These are phyloP conservation scores for Cheilosia scutellata DNA, from an alignment of 2,888 invertebrate species.

Conservation along the genomic window DNA sequence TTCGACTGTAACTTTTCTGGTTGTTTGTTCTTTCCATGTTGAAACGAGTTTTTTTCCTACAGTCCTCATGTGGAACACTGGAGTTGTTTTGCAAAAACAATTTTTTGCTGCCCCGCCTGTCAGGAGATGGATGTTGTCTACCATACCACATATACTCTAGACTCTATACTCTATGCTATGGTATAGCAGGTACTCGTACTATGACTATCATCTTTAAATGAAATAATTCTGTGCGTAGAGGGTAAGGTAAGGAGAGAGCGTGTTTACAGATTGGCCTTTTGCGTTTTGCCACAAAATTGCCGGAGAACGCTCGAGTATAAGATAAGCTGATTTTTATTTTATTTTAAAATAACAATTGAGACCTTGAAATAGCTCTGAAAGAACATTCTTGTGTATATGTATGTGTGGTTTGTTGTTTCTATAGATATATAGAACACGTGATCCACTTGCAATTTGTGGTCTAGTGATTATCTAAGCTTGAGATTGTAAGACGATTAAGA, in stretches of 20 bases:
- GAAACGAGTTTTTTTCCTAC: conserved; percentile 13
- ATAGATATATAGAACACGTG: conserved; percentile 5
- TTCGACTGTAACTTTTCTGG: background rate
- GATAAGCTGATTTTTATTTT: conserved; percentile 4
- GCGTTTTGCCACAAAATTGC: conserved; percentile 32
- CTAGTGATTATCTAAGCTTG: conserved; percentile 41
- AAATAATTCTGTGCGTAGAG: conserved; percentile 6
- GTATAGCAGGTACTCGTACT: conserved; percentile 35
- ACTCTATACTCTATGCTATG: background rate
- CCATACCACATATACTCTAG: no score
- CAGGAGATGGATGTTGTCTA: conserved; percentile 19
- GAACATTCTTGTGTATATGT: conserved; percentile 18
- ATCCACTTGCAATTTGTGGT: conserved; percentile 15
- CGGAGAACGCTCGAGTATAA: background rate
- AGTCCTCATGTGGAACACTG: conserved; percentile 48
- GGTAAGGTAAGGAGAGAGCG: background rate
- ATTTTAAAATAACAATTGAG: conserved; percentile 35
- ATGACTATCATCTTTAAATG: conserved; percentile 27
- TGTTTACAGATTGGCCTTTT: conserved; percentile 44
- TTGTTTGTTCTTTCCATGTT: conserved; percentile 13
- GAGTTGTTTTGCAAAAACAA: conserved; percentile 56
- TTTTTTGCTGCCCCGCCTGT: conserved; percentile 43
- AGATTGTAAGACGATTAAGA: conserved; percentile 17
- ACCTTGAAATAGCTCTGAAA: conserved; percentile 34
- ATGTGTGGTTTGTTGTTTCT: conserved; percentile 10